phyloP scores from a whole-genome alignment of 2,113 vertebrate species.

The Leiothrix lutea region DNA sequence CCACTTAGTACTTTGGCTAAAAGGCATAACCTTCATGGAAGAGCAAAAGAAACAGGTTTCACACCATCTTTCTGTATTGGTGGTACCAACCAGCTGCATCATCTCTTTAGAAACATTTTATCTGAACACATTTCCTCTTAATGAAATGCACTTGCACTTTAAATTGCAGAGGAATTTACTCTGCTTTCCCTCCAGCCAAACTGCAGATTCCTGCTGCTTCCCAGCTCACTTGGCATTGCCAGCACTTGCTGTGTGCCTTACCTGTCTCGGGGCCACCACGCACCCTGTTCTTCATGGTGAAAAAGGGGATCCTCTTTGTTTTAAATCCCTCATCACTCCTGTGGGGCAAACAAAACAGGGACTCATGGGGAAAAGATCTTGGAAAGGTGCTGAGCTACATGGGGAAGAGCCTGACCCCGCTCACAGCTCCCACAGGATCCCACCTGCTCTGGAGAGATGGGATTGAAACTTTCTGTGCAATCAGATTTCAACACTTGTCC shows the following conservation, averaged over 20 bases:
- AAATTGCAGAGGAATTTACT: neutral
- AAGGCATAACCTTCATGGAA: neutral
- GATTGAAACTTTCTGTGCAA: neutral
- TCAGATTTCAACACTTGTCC: neutral
- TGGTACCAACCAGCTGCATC: neutral
- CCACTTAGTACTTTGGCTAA: neutral
- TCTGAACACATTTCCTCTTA: neutral
- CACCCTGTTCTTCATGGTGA: conserved; percentile 83
- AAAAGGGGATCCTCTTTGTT: conserved; percentile 84
- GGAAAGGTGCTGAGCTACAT: neutral
- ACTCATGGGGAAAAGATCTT: neutral
- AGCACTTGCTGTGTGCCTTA: neutral
- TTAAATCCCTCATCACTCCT: conserved; percentile 84
- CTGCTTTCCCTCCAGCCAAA: neutral
- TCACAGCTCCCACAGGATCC: neutral
- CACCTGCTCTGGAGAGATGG: neutral
- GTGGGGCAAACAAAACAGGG: neutral
- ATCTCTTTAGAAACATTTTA: neutral
- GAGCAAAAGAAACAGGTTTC: neutral
- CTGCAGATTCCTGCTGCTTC: neutral
- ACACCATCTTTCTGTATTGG: neutral
- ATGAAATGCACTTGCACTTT: neutral
- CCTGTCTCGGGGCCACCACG: conserved; percentile 85
- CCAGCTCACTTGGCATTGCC: neutral
- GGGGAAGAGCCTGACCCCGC: neutral